Evolutionary conservation across 2,113 vertebrate genomes (phyloP).

Genomic region (Poecile atricapillus): DNA sequence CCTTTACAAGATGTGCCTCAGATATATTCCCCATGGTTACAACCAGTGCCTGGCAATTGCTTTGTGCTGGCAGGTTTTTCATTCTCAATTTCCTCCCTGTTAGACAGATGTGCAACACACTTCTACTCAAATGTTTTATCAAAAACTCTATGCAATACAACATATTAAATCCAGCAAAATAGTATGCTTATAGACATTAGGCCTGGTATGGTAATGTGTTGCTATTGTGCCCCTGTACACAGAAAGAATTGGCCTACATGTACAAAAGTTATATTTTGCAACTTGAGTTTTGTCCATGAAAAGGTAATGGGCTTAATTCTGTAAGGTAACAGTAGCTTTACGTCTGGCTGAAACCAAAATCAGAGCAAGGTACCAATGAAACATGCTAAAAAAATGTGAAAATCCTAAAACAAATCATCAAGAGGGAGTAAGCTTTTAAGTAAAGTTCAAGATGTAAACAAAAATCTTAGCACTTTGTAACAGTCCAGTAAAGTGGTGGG

Average conservation of each 20-base stretch:
- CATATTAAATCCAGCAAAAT: not conserved
- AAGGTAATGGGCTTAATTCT: not conserved
- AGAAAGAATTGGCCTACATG: not conserved
- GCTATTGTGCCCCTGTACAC: not conserved
- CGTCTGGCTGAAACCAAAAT: not conserved
- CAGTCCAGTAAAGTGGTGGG: not conserved
- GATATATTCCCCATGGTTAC: not conserved
- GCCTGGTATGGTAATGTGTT: not conserved
- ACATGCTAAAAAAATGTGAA: accelerated
- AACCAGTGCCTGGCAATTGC: not conserved
- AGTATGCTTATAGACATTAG: not conserved
- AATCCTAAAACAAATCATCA: not conserved
- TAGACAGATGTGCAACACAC: not conserved
- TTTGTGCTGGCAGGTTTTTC: not conserved
- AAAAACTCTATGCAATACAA: not conserved
- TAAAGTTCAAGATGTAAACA: not conserved
- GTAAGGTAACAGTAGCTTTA: not conserved
- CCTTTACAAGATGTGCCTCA: not conserved
- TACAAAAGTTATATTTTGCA: not conserved
- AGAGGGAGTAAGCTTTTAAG: not conserved
- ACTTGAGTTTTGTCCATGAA: not conserved
- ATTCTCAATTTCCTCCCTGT: not conserved
- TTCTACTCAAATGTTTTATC: not conserved
- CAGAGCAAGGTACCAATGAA: not conserved
- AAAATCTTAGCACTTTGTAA: not conserved